A percentile compares a stretch with the other conserved stretches of the same genome.
Conservation (phyloP, 2,888 invertebrate genomes). For the Patella ulyssiponensis region DNA sequence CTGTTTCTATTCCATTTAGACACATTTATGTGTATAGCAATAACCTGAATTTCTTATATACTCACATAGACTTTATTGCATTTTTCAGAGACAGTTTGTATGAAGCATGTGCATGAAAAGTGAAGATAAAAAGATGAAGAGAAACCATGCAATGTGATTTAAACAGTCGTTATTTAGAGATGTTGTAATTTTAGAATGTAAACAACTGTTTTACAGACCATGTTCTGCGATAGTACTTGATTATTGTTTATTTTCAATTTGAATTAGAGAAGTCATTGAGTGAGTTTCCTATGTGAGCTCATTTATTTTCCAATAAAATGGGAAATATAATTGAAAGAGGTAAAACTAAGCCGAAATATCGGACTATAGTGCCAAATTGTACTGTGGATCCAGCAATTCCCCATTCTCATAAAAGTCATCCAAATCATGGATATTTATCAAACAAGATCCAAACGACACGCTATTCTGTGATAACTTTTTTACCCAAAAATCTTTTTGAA, state of each 20-base stretch:
- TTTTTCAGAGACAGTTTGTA: no score
- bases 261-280: background rate
- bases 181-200: no score
- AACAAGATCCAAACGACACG: constrained; percentile 74
- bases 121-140: background rate
- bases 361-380: constrained; percentile 58
- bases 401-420: constrained; percentile 51
- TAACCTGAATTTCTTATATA: no score
- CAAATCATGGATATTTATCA: constrained; percentile 53
- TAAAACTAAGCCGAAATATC: constrained; percentile 48
- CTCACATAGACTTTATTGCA: no score
- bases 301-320: constrained; percentile 37
- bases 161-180: no score
- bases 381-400: constrained; percentile 41
- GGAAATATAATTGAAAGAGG: constrained; percentile 50
- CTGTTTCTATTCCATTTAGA: no score
- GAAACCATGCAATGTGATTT: background rate
- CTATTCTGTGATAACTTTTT: constrained; percentile 92
- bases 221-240: background rate
- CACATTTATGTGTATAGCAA: no score
- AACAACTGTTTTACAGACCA: background rate
- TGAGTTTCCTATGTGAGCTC: no score
- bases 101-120: no score
- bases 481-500: constrained; percentile 95
- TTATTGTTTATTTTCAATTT: background rate